Conservation (phyloP, 2,888 invertebrate species). For the Tryphoninae sp. region DNA sequence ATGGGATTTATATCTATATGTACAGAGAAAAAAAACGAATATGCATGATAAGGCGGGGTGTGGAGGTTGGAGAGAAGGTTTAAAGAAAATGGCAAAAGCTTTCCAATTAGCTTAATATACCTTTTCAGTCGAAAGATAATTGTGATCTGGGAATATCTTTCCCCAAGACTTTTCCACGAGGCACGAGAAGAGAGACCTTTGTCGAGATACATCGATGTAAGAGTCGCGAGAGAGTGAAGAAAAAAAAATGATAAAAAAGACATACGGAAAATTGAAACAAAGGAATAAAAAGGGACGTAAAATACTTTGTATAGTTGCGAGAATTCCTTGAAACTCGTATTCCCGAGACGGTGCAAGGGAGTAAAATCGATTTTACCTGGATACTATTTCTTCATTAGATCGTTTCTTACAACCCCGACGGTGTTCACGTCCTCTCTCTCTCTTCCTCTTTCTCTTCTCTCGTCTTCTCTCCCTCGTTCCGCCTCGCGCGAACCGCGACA, state of each 20-base stretch:
- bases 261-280: conserved; percentile 22
- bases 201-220: conserved; percentile 19
- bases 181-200: neutral
- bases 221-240: neutral
- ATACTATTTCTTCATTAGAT: conserved; percentile 52
- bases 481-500: neutral
- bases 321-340: conserved; percentile 26
- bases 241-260: conserved; percentile 8
- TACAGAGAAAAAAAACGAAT: neutral
- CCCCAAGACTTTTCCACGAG: neutral
- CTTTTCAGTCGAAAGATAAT: conserved; percentile 11
- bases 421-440: neutral
- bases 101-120: conserved; percentile 27
- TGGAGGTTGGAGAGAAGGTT: neutral
- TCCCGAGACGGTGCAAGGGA: conserved; percentile 15
- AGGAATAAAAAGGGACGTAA: conserved; percentile 3
- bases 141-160: neutral
- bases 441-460: neutral
- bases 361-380: conserved; percentile 41
- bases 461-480: too few relatives aligned
- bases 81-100: conserved; percentile 9
- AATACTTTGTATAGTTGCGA: conserved; percentile 28
- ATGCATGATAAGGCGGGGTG: neutral
- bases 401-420: conserved; percentile 18
- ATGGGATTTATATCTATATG: conserved; percentile 6